phyloP scores from a whole-genome alignment of 2,113 vertebrate genomes.

The Lycocorax pyrrhopterus region DNA sequence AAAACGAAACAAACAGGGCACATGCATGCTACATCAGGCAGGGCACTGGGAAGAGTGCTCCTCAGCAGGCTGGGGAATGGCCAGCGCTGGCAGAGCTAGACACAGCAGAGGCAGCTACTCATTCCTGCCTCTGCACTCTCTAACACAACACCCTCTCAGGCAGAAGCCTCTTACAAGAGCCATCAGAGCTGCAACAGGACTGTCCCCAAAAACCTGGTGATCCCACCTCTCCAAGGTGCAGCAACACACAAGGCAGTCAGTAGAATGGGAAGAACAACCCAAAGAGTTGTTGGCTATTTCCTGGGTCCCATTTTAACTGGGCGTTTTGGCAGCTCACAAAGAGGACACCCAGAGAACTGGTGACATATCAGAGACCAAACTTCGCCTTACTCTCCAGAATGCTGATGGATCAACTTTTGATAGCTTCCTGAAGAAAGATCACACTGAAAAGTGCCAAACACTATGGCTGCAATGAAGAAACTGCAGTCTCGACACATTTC shows the following conservation, averaged over 20 bases:
- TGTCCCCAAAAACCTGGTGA: background rate
- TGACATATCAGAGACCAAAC: background rate
- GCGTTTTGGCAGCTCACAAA: background rate
- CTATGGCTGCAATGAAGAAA: slow-evolving; percentile 67
- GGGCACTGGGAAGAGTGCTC: background rate
- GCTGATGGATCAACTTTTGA: slow-evolving; percentile 78
- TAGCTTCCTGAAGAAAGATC: slow-evolving; percentile 75
- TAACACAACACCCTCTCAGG: background rate
- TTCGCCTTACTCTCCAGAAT: slow-evolving; percentile 39
- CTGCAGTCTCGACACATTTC: slow-evolving; percentile 89
- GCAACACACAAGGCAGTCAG: background rate
- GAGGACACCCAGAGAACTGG: background rate
- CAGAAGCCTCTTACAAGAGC: background rate
- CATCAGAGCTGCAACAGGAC: background rate
- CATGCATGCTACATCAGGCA: background rate
- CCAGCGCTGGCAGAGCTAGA: background rate
- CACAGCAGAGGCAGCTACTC: background rate
- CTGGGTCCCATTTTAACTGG: rapidly evolving
- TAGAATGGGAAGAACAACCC: background rate
- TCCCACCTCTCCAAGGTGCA: background rate
- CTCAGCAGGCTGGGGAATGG: background rate
- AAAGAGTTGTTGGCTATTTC: background rate
- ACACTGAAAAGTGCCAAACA: slow-evolving; percentile 81
- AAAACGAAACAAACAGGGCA: background rate
- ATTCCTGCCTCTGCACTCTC: background rate